Percentiles rank a stretch among this genome's conserved stretches.
phyloP scores from a whole-genome alignment of 2,888 invertebrate genomes.

The Busseola fusca region DNA sequence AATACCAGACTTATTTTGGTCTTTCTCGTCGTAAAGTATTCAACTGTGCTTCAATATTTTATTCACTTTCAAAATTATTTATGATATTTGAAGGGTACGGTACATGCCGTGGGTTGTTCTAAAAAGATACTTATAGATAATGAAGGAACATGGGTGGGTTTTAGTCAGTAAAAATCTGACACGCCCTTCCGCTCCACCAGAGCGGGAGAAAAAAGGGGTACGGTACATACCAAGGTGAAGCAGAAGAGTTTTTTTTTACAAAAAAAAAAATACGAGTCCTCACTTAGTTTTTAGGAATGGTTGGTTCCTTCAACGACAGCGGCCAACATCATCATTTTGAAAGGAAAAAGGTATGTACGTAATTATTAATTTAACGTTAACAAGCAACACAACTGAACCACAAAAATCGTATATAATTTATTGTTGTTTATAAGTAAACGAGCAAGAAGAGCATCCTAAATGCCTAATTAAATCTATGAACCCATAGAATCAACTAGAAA shows the following conservation, averaged over 20 bases:
- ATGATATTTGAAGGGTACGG: no score
- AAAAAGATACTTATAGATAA: no score
- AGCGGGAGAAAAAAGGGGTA: no score
- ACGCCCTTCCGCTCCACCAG: no score
- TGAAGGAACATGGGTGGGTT: no score
- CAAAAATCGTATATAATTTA: background rate
- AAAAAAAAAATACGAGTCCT: no score
- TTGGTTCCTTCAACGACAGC: background rate
- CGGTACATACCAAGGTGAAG: no score
- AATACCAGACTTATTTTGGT: background rate
- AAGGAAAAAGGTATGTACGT: background rate
- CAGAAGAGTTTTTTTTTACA: background rate
- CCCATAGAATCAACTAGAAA: conserved; percentile 19
- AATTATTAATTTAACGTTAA: conserved; percentile 12
- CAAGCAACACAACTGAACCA: background rate
- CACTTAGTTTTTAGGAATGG: no score
- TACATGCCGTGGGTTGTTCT: no score
- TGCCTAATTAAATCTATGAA: conserved; percentile 1
- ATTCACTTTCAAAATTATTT: background rate
- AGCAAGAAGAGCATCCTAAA: background rate
- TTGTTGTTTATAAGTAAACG: background rate
- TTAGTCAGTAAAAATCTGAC: no score
- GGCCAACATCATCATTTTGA: background rate
- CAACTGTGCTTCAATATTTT: background rate
- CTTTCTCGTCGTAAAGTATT: background rate